These are phyloP conservation scores for Cryptus viduatorius DNA, from an alignment of 2,888 invertebrate species.

Conservation along the genomic window DNA sequence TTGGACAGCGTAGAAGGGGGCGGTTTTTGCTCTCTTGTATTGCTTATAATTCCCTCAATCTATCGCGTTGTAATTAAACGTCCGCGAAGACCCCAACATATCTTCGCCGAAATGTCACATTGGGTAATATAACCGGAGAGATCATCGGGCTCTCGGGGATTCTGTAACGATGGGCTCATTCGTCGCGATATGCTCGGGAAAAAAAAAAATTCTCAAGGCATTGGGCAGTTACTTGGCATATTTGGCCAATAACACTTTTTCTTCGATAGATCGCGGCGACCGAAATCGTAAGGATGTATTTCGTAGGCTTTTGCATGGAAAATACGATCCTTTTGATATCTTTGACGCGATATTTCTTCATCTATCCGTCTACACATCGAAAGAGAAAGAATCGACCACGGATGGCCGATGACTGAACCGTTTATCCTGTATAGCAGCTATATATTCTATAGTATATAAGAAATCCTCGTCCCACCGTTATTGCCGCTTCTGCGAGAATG, in stretches of 20 bases:
- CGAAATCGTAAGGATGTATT: not conserved
- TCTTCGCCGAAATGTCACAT: slow-evolving; percentile 67
- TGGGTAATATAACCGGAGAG: slow-evolving; percentile 52
- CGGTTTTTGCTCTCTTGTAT: slow-evolving; percentile 27
- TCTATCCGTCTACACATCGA: not conserved
- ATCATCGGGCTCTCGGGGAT: slow-evolving; percentile 2
- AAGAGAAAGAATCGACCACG: not conserved
- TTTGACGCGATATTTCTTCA: not conserved
- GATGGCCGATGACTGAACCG: not conserved
- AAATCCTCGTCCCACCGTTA: slow-evolving; percentile 2
- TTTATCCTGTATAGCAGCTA: not conserved
- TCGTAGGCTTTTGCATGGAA: not conserved
- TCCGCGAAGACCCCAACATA: slow-evolving; percentile 54
- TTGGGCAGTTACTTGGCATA: not conserved
- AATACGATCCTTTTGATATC: slow-evolving; percentile 1
- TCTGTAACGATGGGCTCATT: slow-evolving; percentile 17
- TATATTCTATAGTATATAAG: slow-evolving; percentile 28
- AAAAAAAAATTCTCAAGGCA: not conserved
- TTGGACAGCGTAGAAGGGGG: slow-evolving; percentile 66
- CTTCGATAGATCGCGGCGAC: not conserved
- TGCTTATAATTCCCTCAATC: slow-evolving; percentile 25
- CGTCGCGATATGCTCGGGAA: slow-evolving; percentile 2
- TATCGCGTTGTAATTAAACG: slow-evolving; percentile 59
- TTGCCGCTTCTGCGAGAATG: slow-evolving; percentile 44
- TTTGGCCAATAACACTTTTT: not conserved